Base-by-base conservation (phyloP, 2,888 invertebrate species). In the Trisateles emortualis region DNA sequence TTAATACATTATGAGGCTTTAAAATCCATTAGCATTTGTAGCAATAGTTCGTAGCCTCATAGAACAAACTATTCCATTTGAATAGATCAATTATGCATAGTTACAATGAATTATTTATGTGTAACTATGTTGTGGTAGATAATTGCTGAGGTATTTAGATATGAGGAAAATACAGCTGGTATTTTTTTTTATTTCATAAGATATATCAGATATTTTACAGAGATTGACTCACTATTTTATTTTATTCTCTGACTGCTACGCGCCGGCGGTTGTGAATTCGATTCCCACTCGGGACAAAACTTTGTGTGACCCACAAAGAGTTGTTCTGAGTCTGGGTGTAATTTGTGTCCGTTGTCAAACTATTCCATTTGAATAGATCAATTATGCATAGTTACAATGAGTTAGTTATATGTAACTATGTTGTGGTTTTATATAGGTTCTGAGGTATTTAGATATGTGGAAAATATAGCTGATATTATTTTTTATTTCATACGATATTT, bases 1-100 rank as follows among this genome's bases (percentile, higher is more conserved):
- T 57, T 33, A 60, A 68, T 58, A 41, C n/a, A 41, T 8, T 42
- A 68, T 53, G 53, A 48, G 46, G 54, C 48, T 63, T 55, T 47
- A 49, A 57, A 58, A 50, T 49, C 32, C 33, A 67, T 71, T 71
- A 64, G 55, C 53, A 58, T 60, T 43, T 39, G 50, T 40, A 41
- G 40, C 32, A 11, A 30, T 11, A 38, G 29, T n/a, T 32, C 26
- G 40, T 13, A 26, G 26, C 22, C 29, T 35, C 22, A 39, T 39
- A 32, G 16, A 38, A 43, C 42, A 36, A n/a, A 49, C 40, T 49
- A 38, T 42, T 42, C 30, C 49, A 59, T 63, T 64, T 51, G 30
- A 60, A 60, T 43, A 43, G 9, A 51, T 68, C 30, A 67, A 71
- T 68, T 41, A 64, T 60, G 39, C 33, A 56, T 26, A 36, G 32